phyloP scores from a whole-genome alignment of 30 jellyfish, hydroid and myxozoan species.

The Pseudorhiza aurosa region DNA sequence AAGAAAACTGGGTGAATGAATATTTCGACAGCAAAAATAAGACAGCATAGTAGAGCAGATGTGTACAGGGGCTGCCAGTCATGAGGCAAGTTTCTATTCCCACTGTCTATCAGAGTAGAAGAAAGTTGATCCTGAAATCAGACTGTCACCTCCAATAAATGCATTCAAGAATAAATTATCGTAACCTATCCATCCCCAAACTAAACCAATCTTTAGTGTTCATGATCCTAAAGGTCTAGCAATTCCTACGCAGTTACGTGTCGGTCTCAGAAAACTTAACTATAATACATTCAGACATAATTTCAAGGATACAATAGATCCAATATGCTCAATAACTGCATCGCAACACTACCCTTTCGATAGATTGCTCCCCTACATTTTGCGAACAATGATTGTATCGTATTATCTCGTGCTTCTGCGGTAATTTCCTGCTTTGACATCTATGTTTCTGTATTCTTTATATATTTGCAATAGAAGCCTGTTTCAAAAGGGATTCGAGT shows the following conservation, averaged over 20 bases:
- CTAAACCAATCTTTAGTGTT: background rate
- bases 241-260: slow-evolving; percentile 35
- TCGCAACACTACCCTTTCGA: slow-evolving; percentile 11
- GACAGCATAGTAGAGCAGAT: too few relatives aligned
- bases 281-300: slow-evolving; percentile 12
- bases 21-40: too few relatives aligned
- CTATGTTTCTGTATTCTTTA: background rate
- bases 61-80: background rate
- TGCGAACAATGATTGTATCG: background rate
- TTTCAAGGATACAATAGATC: slow-evolving; percentile 22
- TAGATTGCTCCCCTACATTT: background rate
- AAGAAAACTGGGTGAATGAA: too few relatives aligned
- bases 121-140: background rate
- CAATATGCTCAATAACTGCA: slow-evolving; percentile 16
- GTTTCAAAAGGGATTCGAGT: background rate
- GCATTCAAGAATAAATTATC: background rate
- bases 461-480: background rate
- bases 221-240: slow-evolving; percentile 35
- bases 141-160: background rate
- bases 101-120: slow-evolving; percentile 12
- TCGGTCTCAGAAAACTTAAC: slow-evolving; percentile 22
- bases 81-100: background rate
- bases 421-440: background rate
- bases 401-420: background rate
- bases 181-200: slow-evolving; percentile 3